A percentile compares a stretch with the other conserved stretches of the same genome.
phyloP scores from a whole-genome alignment of 2,113 vertebrate genomes.

The Tetrax tetrax region DNA sequence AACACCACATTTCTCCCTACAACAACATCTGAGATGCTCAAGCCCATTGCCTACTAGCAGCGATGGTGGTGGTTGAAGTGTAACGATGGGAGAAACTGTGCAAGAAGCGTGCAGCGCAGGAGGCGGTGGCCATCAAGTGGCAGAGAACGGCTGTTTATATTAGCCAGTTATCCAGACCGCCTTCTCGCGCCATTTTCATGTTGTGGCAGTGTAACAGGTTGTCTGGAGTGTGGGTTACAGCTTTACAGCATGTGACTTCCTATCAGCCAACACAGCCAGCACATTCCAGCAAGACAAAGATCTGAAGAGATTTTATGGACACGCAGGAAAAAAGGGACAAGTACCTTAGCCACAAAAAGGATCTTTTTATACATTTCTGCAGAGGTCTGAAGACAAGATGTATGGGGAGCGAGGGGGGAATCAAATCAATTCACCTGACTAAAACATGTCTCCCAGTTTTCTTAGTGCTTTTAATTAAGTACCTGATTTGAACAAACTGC shows the following conservation, averaged over 20 bases:
- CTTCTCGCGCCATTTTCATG: neutral
- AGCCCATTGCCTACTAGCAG: neutral
- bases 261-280: neutral
- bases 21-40: neutral
- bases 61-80: fast-evolving
- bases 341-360: neutral
- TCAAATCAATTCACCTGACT: neutral
- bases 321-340: neutral
- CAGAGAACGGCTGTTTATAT: neutral
- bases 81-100: fast-evolving
- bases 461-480: fast-evolving
- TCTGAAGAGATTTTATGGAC: neutral
- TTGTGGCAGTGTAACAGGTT: neutral
- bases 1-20: neutral
- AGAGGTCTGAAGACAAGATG: neutral
- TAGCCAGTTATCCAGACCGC: neutral
- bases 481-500: neutral
- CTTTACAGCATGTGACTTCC: neutral
- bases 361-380: neutral
- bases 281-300: conserved; percentile 3
- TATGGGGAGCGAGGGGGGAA: too few species aligned
- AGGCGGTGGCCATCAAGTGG: neutral
- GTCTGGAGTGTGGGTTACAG: neutral
- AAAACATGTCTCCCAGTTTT: fast-evolving
- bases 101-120: fast-evolving